These are phyloP conservation scores for Proteles cristata DNA, from an alignment of 2,113 vertebrate genomes.

Conservation along the genomic window DNA sequence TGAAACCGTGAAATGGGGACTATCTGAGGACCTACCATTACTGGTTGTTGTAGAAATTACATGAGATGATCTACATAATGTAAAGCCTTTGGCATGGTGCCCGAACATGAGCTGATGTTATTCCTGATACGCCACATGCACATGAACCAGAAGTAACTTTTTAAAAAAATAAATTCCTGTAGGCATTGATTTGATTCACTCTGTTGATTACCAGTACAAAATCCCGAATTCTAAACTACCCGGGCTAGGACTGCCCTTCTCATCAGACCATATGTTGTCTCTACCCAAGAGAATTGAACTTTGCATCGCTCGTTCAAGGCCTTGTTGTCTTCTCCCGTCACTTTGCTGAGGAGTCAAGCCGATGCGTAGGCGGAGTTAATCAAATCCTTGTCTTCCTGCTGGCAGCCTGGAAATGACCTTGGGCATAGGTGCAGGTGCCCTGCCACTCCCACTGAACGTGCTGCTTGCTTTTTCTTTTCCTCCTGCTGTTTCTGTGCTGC, in stretches of 20 bases:
- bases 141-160: background rate
- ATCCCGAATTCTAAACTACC: background rate
- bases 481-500: rapidly evolving
- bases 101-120: background rate
- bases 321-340: background rate
- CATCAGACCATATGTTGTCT: background rate
- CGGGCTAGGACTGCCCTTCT: background rate
- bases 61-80: background rate
- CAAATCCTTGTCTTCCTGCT: background rate
- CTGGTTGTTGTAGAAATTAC: background rate
- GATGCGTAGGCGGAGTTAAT: background rate
- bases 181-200: background rate
- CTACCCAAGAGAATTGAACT: background rate
- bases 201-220: background rate
- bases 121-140: background rate
- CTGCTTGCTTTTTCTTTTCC: background rate
- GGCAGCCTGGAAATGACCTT: background rate
- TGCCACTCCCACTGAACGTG: rapidly evolving
- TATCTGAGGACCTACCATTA: background rate
- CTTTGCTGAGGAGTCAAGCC: background rate
- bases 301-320: background rate
- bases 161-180: background rate
- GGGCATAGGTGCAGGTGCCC: background rate
- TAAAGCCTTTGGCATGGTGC: background rate
- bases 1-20: background rate